Evolutionary conservation across 1,140 invertebrate species (phyloP).

Genomic region (Spodoptera litura): DNA sequence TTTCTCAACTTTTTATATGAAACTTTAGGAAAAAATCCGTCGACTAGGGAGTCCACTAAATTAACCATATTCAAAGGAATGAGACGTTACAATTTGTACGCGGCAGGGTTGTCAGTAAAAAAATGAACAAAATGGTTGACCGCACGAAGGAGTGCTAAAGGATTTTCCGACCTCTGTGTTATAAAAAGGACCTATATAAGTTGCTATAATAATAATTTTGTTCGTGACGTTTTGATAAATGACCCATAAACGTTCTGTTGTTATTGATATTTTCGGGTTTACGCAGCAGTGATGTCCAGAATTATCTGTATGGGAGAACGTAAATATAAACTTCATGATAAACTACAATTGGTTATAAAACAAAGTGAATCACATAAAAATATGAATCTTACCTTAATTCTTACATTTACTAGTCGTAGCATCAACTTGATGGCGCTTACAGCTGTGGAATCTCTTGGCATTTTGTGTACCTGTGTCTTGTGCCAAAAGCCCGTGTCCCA

Average conservation of each 20-base stretch:
- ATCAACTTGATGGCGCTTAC: neutral
- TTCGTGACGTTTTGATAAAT: conserved; percentile 36
- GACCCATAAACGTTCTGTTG: conserved; percentile 11
- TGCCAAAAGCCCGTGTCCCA: neutral
- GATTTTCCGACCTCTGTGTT: conserved; percentile 30
- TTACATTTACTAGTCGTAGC: neutral
- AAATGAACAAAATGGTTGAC: conserved; percentile 46
- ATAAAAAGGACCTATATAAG: conserved; percentile 23
- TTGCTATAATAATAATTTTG: conserved; percentile 38
- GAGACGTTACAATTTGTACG: conserved; percentile 57
- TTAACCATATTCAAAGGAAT: conserved; percentile 61
- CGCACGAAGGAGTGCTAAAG: conserved; percentile 34
- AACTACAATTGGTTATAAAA: too few species aligned
- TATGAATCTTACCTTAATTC: neutral
- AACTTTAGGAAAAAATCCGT: conserved; percentile 52
- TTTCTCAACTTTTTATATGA: conserved; percentile 41
- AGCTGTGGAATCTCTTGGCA: neutral
- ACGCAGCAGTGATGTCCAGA: neutral
- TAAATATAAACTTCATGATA: too few species aligned
- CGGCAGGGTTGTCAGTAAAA: conserved; percentile 57
- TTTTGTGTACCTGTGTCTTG: conserved; percentile 21
- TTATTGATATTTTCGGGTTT: conserved; percentile 19
- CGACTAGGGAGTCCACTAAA: conserved; percentile 54
- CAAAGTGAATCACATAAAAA: too few species aligned
- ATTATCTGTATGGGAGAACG: too few species aligned